phyloP scores from a whole-genome alignment of 2,797 vertebrate species.

The Notolepis coatsorum region DNA sequence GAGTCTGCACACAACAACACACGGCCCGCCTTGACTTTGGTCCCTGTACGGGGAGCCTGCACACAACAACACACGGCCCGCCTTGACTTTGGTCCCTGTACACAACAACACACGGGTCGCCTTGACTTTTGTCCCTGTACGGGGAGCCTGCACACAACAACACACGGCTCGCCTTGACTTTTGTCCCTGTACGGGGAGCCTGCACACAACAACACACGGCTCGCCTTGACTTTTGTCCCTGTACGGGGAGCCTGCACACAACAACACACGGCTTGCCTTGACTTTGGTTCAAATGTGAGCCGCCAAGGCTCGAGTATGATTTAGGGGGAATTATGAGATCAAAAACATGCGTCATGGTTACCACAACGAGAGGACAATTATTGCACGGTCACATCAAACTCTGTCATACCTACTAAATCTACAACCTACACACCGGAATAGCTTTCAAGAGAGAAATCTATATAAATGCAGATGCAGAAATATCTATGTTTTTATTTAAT shows the following conservation, averaged over 20 bases:
- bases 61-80: conserved; percentile 59
- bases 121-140: conserved; percentile 93
- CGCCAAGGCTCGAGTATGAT: conserved; percentile 57
- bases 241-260: conserved; percentile 94
- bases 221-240: conserved; percentile 98
- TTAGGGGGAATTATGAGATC: neutral
- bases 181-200: conserved; percentile 98
- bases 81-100: conserved; percentile 66
- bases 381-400: no score
- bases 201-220: no score
- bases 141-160: conserved; percentile 96
- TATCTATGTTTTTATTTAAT: no score
- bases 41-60: no score
- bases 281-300: conserved; percentile 61
- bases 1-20: no score
- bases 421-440: no score
- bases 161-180: no score
- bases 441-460: no score
- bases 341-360: conserved; percentile 48
- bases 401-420: no score
- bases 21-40: conserved; percentile 63
- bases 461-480: no score
- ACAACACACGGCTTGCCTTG: conserved; percentile 62
- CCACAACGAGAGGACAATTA: no score
- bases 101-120: conserved; percentile 59